Evolutionary conservation across 2,797 vertebrate genomes (phyloP).

Genomic region (Podargus strigoides): DNA sequence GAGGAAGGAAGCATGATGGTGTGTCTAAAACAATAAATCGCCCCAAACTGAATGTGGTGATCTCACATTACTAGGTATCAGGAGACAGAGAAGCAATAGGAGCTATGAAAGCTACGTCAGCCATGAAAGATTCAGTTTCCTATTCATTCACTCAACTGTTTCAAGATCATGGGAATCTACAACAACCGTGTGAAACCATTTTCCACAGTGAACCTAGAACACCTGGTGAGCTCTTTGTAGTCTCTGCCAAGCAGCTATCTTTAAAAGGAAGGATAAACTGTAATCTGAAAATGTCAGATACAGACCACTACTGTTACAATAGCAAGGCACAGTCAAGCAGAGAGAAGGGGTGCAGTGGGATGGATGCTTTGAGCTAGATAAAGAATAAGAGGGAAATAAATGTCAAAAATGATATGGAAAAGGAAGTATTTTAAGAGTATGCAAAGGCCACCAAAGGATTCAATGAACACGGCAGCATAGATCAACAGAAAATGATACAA

Average conservation of each 20-base stretch:
- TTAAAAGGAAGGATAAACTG: conserved; percentile 42
- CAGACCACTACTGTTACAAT: conserved; percentile 29
- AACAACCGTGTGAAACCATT: conserved; percentile 46
- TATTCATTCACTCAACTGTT: neutral
- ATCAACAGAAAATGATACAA: neutral
- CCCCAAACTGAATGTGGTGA: neutral
- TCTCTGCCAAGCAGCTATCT: conserved; percentile 51
- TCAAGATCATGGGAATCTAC: conserved; percentile 45
- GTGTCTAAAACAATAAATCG: neutral
- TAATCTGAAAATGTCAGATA: conserved; percentile 46
- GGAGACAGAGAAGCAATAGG: neutral
- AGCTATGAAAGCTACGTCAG: neutral
- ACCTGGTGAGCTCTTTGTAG: conserved; percentile 56
- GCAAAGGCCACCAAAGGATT: neutral
- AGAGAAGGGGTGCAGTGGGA: conserved; percentile 2
- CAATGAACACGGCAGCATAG: conserved; percentile 10
- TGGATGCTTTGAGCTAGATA: conserved; percentile 4
- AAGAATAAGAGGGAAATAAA: conserved; percentile 22
- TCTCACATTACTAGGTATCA: neutral
- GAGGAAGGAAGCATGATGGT: neutral
- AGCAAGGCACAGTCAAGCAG: conserved; percentile 30
- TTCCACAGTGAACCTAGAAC: conserved; percentile 50
- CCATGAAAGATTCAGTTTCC: conserved; percentile 5
- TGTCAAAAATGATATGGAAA: neutral
- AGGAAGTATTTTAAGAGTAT: conserved; percentile 14